A percentile compares a stretch with the other conserved stretches of the same genome.
phyloP scores from a whole-genome alignment of 92 coral and sea anemone species.

The Desmophyllum pertusum region DNA sequence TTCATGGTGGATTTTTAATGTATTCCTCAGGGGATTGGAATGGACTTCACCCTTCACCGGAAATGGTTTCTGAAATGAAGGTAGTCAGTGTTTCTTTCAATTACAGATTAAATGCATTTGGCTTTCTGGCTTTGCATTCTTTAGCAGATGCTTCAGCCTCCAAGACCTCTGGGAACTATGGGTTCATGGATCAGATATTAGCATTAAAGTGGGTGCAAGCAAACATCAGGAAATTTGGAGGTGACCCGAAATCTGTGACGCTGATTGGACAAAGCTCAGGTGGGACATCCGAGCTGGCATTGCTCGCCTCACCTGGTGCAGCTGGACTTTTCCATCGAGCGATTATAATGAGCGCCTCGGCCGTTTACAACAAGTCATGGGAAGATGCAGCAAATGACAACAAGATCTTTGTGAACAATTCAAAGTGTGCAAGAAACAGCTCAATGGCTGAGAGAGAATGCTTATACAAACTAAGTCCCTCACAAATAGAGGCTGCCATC shows the following conservation, averaged over 20 bases:
- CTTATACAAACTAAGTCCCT: slow-evolving; percentile 35
- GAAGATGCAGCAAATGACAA: slow-evolving; percentile 67
- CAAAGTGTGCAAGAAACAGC: slow-evolving; percentile 47
- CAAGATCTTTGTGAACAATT: slow-evolving; percentile 47
- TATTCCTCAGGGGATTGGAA: slow-evolving; percentile 63
- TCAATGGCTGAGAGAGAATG: slow-evolving; percentile 44
- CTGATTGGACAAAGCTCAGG: slow-evolving; percentile 82
- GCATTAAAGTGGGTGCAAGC: slow-evolving; percentile 66
- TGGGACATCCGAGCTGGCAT: slow-evolving; percentile 73
- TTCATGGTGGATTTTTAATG: slow-evolving; percentile 68
- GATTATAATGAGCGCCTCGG: slow-evolving; percentile 69
- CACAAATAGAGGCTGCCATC: slow-evolving; percentile 49
- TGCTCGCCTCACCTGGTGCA: slow-evolving; percentile 67
- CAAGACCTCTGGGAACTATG: slow-evolving; percentile 74
- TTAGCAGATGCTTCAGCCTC: slow-evolving; percentile 42
- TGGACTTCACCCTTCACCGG: slow-evolving; percentile 65
- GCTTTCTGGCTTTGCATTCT: slow-evolving; percentile 65
- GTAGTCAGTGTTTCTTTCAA: slow-evolving; percentile 74
- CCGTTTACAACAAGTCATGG: slow-evolving; percentile 56
- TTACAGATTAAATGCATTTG: slow-evolving; percentile 75
- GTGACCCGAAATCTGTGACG: slow-evolving; percentile 67
- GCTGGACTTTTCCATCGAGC: slow-evolving; percentile 71
- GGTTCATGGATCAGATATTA: slow-evolving; percentile 80
- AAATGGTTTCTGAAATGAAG: slow-evolving; percentile 58
- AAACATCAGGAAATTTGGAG: slow-evolving; percentile 74